Evolutionary conservation across 2,797 vertebrate species (phyloP), one percentile per base, ranked within the genome.

Genomic region (Prionace glauca): DNA sequence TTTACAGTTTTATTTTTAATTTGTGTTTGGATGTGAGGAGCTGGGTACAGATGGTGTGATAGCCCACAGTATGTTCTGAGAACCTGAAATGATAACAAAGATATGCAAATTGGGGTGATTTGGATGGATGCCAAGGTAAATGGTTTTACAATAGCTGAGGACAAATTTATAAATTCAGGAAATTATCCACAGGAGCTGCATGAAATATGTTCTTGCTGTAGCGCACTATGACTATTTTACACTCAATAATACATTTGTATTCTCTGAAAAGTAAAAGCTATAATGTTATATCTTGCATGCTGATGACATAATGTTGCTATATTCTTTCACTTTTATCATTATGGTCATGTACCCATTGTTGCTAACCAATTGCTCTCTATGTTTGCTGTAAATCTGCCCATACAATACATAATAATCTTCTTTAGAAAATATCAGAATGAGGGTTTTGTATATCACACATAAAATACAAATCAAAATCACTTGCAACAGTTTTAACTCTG

Each of bases 1-100:
- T 98, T 98, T 98, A 99, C 98, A 99, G 99, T 99, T 99, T 99
- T 98, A 98, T 98, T 99, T 99, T 99, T 99, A 99, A 99, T 99
- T 99, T 99, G 98, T 97, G 98, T 98, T 98, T 98, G 98, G 98
- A 98, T 98, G 97, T 97, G 98, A 98, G 98, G 98, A 98, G 98
- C 98, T 97, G 98, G 97, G 98, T 98, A 98, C 99, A 99, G 99
- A 99, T 99, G 99, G 99, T 97, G 97, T 97, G 98, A 98, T 98
- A 98, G 98, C 98, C 98, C 97, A 98, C 98, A 98, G 98, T 98
- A 98, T 98, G 98, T 98, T 98, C 98, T 97, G 98, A 98, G 98
- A 98, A 98, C 98, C 98, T 98, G 97, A 98, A 98, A 97, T 98
- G 98, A 99, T 98, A 98, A 99, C 99, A 99, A 99, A 99, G 99